Percentiles rank a stretch among this genome's conserved stretches.
Conservation (phyloP, 2,113 vertebrate genomes). For the Prolemur simus region DNA sequence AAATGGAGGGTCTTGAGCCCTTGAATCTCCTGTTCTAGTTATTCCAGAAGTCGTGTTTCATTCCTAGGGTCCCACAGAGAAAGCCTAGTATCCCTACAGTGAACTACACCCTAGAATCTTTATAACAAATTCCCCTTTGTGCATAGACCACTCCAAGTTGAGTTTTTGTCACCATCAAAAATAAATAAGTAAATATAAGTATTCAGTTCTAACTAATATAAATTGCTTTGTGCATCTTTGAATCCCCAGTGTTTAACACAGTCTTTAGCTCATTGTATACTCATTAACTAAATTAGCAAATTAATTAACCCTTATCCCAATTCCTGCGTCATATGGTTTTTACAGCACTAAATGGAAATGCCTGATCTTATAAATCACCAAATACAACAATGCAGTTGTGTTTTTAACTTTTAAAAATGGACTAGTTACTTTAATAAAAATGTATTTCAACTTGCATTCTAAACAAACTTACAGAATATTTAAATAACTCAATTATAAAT, state of each 20-base stretch:
- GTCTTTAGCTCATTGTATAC: constrained; percentile 22
- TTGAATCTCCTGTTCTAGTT: not conserved
- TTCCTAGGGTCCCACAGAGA: not conserved
- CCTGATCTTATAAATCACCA: not conserved
- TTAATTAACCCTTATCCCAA: constrained; percentile 52
- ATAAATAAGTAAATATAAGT: constrained; percentile 41
- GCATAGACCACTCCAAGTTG: not conserved
- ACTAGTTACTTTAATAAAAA: not conserved
- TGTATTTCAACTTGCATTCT: not conserved
- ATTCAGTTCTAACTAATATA: constrained; percentile 15
- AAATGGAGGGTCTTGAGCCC: not conserved
- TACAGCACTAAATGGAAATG: constrained; percentile 17
- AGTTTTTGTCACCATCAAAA: constrained; percentile 48
- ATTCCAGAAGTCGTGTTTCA: not conserved
- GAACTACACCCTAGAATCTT: not conserved
- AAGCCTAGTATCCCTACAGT: not conserved
- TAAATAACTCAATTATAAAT: not conserved
- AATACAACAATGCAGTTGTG: not conserved
- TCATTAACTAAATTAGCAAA: constrained; percentile 51
- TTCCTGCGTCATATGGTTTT: not conserved
- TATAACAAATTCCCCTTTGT: not conserved
- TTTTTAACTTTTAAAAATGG: not conserved
- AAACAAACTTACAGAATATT: not conserved
- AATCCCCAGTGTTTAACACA: constrained; percentile 28
- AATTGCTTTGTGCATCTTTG: not conserved